Evolutionary conservation across 2,888 invertebrate species (phyloP), one percentile per base, ranked within the genome.

Genomic region (Acleris literana): DNA sequence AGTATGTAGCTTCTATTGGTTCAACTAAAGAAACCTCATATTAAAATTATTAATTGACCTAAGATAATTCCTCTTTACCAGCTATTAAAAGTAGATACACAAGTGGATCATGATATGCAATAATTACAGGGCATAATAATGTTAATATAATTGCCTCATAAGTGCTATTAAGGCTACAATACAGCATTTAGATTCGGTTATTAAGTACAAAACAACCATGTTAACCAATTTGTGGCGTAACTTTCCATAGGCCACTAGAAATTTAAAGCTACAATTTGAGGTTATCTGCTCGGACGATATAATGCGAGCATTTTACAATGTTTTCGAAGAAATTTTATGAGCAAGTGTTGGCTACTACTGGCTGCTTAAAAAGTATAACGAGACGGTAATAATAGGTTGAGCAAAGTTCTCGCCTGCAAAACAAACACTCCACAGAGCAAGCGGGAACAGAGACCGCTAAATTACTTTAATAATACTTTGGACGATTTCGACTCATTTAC

Each of bases 381-480:
- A 86, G 86, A 85, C 78, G 77, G 81, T 92, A 92, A 92, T 92
- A 87, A 92, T 90, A 86, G 92, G 90, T 87, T 88, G 83, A 74
- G 87, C 81, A 81, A 84, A 89, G 86, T 92, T 92, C 92, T 90
- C 92, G 92, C 92, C 90, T 83, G 90, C 86, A 91, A 92, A 92
- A 92, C 92, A 92, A 92, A 92, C 92, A 92, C 78, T 78, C 80
- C 78, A 84, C 90, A 85, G 87, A 83, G 86, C 81, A 84, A 81
- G 74, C 78, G 72, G 71, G 75, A 76, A 79, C 80, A 78, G 82
- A 81, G 85, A 85, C 84, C 80, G 84, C 84, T 84, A 87, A 89
- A 90, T 90, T 90, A 86, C 84, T 85, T 87, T 86, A 86, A 88
- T 87, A 88, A 84, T 77, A 76, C 72, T 72, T 63, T 69, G 72